A percentile compares a stretch with the other conserved stretches of the same genome.
Evolutionary conservation across 2,888 invertebrate genomes (phyloP).

Genomic region (Esperia sulphurella): DNA sequence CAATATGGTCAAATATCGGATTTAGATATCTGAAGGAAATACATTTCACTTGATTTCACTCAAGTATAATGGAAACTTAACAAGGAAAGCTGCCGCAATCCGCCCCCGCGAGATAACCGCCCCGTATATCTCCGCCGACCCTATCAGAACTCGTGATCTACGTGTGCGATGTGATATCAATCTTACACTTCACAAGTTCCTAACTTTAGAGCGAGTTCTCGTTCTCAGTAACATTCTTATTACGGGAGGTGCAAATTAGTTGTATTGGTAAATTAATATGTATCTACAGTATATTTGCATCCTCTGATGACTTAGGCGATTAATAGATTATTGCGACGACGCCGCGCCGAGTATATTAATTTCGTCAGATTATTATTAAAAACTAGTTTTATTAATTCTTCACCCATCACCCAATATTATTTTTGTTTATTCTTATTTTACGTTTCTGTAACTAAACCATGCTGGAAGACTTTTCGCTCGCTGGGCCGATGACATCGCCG

Average conservation of each 20-base stretch:
- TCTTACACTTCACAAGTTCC: slow-evolving; percentile 2
- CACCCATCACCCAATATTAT: too few species aligned
- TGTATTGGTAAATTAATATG: background rate
- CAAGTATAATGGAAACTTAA: slow-evolving; percentile 4
- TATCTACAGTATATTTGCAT: too few species aligned
- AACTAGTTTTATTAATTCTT: too few species aligned
- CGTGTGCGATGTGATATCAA: slow-evolving; percentile 9
- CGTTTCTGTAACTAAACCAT: too few species aligned
- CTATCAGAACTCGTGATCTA: slow-evolving; percentile 8
- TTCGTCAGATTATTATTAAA: too few species aligned
- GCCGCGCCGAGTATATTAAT: too few species aligned
- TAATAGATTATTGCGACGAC: too few species aligned
- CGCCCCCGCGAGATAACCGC: slow-evolving; percentile 2
- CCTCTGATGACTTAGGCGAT: too few species aligned
- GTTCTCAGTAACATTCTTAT: background rate
- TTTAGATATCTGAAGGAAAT: background rate
- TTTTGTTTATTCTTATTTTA: too few species aligned
- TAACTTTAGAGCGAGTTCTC: background rate
- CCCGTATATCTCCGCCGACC: slow-evolving; percentile 1
- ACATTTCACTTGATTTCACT: slow-evolving; percentile 2
- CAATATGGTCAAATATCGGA: too few species aligned
- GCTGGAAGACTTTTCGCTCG: too few species aligned
- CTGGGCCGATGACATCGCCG: too few species aligned
- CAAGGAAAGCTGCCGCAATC: background rate
- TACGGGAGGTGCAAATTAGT: background rate